Evolutionary conservation across 2,797 vertebrate genomes (phyloP).

Genomic region (Coregonus suidteri): DNA sequence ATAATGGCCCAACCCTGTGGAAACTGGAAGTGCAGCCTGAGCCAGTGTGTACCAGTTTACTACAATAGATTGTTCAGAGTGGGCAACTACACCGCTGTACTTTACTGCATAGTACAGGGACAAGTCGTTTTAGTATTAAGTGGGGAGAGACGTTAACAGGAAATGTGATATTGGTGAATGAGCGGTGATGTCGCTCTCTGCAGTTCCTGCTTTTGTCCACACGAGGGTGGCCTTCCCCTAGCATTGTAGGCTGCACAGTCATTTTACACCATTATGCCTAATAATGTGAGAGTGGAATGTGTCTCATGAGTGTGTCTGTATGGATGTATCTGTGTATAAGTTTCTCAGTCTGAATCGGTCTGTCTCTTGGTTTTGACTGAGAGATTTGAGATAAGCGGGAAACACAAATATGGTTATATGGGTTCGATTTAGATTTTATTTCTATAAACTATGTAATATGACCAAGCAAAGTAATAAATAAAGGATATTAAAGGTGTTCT

Average conservation of each 20-base stretch:
- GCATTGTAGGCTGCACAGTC: slow-evolving; percentile 39
- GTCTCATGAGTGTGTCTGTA: slow-evolving; percentile 10
- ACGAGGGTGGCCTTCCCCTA: slow-evolving; percentile 50
- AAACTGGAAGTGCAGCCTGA: slow-evolving; percentile 8
- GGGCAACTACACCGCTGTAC: slow-evolving; percentile 31
- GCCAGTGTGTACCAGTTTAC: slow-evolving; percentile 31
- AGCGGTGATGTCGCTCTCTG: slow-evolving; percentile 47
- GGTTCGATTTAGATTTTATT: slow-evolving; percentile 57
- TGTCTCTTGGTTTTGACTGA: slow-evolving; percentile 51
- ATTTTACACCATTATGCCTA: slow-evolving; percentile 63
- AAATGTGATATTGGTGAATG: slow-evolving; percentile 41
- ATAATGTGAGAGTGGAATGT: slow-evolving; percentile 49
- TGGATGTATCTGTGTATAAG: neutral
- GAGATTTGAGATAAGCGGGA: slow-evolving; percentile 47
- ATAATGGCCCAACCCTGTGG: slow-evolving; percentile 28
- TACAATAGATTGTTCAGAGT: slow-evolving; percentile 36
- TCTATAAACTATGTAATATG: slow-evolving; percentile 50
- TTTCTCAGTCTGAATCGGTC: neutral
- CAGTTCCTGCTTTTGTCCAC: slow-evolving; percentile 63
- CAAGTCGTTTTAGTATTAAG: slow-evolving; percentile 26
- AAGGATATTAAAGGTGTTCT: slow-evolving; percentile 43
- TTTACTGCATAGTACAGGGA: slow-evolving; percentile 41
- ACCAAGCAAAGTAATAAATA: slow-evolving; percentile 61
- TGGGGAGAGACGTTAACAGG: slow-evolving; percentile 10
- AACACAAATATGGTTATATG: slow-evolving; percentile 39